Percentiles rank a stretch among this genome's conserved stretches.
Conservation (phyloP, 2,888 invertebrate genomes). For the Teleiodes luculella region DNA sequence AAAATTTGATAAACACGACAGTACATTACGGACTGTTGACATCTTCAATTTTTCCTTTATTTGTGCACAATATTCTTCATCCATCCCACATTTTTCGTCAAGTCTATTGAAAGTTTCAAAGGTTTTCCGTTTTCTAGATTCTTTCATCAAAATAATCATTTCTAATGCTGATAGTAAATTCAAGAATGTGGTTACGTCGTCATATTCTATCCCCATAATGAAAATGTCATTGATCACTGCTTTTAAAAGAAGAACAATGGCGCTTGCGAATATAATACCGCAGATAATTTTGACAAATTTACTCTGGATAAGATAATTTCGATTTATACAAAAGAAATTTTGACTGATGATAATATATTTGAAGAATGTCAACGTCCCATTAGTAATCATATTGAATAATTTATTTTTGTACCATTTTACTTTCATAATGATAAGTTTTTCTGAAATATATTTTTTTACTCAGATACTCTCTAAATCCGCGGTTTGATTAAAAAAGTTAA, state of each 20-base stretch:
- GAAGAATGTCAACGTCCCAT: constrained; percentile 29
- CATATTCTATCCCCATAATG: constrained; percentile 4
- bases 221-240: constrained; percentile 31
- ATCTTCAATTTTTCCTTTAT: constrained; percentile 26
- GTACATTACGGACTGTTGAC: constrained; percentile 37
- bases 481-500: too few species aligned
- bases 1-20: constrained; percentile 4
- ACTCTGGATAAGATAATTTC: constrained; percentile 38
- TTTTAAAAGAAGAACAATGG: constrained; percentile 21
- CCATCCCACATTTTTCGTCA: constrained; percentile 41
- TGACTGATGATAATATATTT: constrained; percentile 39
- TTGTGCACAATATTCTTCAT: constrained; percentile 26
- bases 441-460: not conserved
- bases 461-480: too few species aligned
- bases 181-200: constrained; percentile 23
- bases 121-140: constrained; percentile 30
- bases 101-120: constrained; percentile 37
- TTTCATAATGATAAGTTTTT: not conserved
- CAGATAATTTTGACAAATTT: constrained; percentile 29
- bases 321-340: constrained; percentile 47
- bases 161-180: constrained; percentile 31
- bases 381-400: constrained; percentile 8
- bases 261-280: constrained; percentile 29
- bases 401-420: not conserved
- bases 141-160: constrained; percentile 27